Evolutionary conservation across 1,140 invertebrate genomes (phyloP), one percentile per base, ranked within the genome.

Genomic region (Pissodes strobi): DNA sequence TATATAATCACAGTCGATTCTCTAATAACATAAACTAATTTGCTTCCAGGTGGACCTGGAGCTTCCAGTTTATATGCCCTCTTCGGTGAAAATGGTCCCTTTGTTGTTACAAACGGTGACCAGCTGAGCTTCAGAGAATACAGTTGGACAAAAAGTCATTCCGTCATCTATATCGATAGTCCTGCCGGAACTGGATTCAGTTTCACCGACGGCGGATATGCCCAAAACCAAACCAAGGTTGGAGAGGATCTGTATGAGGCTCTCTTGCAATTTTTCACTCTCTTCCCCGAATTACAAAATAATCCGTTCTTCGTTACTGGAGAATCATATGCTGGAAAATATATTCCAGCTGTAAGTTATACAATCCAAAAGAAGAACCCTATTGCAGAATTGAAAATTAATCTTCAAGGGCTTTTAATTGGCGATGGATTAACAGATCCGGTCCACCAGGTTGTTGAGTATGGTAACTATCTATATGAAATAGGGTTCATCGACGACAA

Each of bases 261-360:
- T 0, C 66, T 91, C 1, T 74, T 82, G 8, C 90, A 92, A 72
- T 91, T 91, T 72, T 86, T 90, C 69, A 78, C 80, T 13, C 67
- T 92, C 5, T 92, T 90, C 70, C 86, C 87, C 0, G 83, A 90
- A 65, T 77, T 88, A 3, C 81, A 83, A 48, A 72, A 78, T 2
- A 90, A 87, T 62, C 83, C 87, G 17, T 86, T 93, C 49, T 91
- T 84, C 66, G 83, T 94, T 1, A 86, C 89, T 19, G 93, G 93
- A 3, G 92, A 94, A 78, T 94, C 92, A 2, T 94, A 94, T 76
- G 92, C 84, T 2, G 92, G 92, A n/a, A 88, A 89, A 75, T 92
- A 93, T 73, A 86, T 92, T 1, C 91, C 91, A 5, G 89, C 89
- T 0, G 78, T 92, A 6, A 84, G 84, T 0, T 85, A 88, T 88